Conservation (phyloP, 2,797 vertebrate genomes). For the Otolemur crassicaudatus region DNA sequence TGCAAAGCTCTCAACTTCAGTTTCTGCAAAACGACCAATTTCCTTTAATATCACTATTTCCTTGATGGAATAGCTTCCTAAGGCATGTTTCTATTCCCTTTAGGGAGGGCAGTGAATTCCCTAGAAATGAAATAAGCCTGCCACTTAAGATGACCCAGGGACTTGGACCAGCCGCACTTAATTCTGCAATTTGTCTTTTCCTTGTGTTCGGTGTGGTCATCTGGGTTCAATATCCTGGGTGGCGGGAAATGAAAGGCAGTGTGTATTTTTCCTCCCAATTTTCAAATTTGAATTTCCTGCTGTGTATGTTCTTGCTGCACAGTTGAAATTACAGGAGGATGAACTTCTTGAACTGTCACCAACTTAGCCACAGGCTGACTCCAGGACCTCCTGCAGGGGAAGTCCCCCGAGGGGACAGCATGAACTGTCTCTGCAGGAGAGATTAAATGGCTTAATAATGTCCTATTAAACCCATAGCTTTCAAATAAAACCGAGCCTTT, state of each 20-base stretch:
- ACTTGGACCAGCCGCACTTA: constrained; percentile 57
- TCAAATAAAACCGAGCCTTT: constrained; percentile 84
- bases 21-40: constrained; percentile 17
- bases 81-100: constrained; percentile 27
- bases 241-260: constrained; percentile 73
- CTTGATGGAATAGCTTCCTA: constrained; percentile 11
- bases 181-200: constrained; percentile 72
- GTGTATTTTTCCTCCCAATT: constrained; percentile 72
- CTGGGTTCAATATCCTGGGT: constrained; percentile 69
- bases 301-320: constrained; percentile 67
- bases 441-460: constrained; percentile 88
- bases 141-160: constrained; percentile 63
- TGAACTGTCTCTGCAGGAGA: constrained; percentile 82
- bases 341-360: constrained; percentile 76
- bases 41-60: not conserved
- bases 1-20: not conserved
- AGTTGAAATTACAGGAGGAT: constrained; percentile 72
- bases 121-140: constrained; percentile 59
- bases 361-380: constrained; percentile 75
- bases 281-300: constrained; percentile 72
- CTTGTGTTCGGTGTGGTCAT: constrained; percentile 43
- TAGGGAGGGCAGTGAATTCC: not conserved
- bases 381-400: constrained; percentile 72
- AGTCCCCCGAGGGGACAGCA: constrained; percentile 78
- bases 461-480: constrained; percentile 85